Evolutionary conservation across 1,140 invertebrate species (phyloP).

Genomic region (Parasteatoda tepidariorum): DNA sequence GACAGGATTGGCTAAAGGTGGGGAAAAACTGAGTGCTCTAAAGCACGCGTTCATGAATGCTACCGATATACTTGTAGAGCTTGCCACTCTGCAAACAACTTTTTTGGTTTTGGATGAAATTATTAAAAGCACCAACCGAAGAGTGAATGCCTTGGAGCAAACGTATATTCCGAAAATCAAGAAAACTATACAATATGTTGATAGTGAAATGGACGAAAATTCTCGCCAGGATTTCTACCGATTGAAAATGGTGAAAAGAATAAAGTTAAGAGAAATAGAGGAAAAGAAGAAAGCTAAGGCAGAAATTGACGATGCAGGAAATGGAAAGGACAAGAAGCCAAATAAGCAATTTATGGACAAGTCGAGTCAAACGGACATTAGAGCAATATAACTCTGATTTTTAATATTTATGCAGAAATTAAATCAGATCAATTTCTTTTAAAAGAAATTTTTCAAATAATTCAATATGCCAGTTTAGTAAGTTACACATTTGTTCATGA

Average conservation of each 20-base stretch:
- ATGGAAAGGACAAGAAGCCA: background rate
- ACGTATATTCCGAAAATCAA: constrained; percentile 85
- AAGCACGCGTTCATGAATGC: constrained; percentile 70
- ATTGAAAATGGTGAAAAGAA: constrained; percentile 6
- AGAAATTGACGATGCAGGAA: background rate
- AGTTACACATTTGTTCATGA: no score
- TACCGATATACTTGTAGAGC: constrained; percentile 88
- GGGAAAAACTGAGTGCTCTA: background rate
- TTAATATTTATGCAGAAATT: no score
- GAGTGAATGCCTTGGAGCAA: constrained; percentile 99
- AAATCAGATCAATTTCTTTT: no score
- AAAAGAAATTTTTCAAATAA: no score
- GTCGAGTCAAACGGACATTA: background rate
- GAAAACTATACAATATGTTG: constrained; percentile 94
- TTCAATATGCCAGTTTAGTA: no score
- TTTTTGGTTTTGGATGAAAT: constrained; percentile 96
- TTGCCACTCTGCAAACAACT: constrained; percentile 94
- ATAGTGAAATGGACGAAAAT: constrained; percentile 96
- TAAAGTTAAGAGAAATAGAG: background rate
- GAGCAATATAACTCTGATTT: background rate
- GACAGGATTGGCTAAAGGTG: constrained; percentile 35
- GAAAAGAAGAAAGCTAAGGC: background rate
- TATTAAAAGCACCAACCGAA: constrained; percentile 94
- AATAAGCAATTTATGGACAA: background rate
- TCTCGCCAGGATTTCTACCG: constrained; percentile 98